A percentile compares a stretch with the other conserved stretches of the same genome.
These are phyloP conservation scores for Chondrilla cf. caribensis DNA, from an alignment of 37 sponge, comb jelly and placozoan species.

Conservation along the genomic window DNA sequence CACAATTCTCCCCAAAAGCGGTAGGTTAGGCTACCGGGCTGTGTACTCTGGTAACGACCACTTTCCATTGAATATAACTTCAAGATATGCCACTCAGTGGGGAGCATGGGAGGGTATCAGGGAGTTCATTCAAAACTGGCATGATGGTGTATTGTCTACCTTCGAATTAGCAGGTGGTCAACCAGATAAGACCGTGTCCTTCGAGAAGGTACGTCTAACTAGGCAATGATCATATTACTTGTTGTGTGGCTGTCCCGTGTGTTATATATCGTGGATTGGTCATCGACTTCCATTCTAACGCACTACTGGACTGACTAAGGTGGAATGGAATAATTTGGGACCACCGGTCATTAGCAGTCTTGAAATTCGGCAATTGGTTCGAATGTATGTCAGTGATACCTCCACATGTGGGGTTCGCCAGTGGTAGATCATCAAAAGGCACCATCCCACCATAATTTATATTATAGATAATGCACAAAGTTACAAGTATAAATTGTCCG, in stretches of 20 bases:
- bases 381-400: too few relatives aligned
- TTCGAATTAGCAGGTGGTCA: background rate
- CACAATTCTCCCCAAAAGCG: too few relatives aligned
- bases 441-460: too few relatives aligned
- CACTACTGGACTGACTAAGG: background rate
- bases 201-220: slow-evolving; percentile 5
- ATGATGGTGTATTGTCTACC: slow-evolving; percentile 53
- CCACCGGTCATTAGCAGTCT: too few relatives aligned
- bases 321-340: too few relatives aligned
- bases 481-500: too few relatives aligned
- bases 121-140: slow-evolving; percentile 69
- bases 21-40: too few relatives aligned
- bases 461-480: too few relatives aligned
- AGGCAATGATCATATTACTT: background rate
- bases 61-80: slow-evolving; percentile 32
- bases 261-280: slow-evolving; percentile 1
- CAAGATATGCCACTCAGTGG: slow-evolving; percentile 41
- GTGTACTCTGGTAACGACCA: too few relatives aligned
- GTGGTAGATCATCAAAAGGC: too few relatives aligned
- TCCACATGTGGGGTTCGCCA: too few relatives aligned
- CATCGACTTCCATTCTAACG: background rate
- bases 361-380: too few relatives aligned
- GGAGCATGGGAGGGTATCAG: slow-evolving; percentile 61
- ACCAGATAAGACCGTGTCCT: background rate
- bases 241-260: background rate